These are phyloP conservation scores for Drepana falcataria DNA, from an alignment of 2,888 invertebrate species.

Conservation along the genomic window DNA sequence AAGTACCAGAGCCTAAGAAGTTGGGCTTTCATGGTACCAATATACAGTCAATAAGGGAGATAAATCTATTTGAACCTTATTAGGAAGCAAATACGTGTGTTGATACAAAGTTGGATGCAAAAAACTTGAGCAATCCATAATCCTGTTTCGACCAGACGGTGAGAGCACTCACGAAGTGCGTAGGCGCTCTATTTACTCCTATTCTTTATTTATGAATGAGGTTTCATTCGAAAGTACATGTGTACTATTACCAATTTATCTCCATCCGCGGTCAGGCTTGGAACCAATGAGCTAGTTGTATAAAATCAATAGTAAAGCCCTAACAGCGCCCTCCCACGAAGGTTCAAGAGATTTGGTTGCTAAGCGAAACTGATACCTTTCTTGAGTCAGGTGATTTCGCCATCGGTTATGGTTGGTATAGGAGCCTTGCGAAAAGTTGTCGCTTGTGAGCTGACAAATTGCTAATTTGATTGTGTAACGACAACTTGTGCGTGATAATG, in stretches of 20 bases:
- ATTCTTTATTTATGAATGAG: constrained; percentile 19
- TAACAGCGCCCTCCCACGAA: neutral
- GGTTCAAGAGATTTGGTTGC: constrained; percentile 1
- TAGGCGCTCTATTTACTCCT: constrained; percentile 14
- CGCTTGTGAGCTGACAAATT: neutral
- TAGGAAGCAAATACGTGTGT: neutral
- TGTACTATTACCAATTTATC: neutral
- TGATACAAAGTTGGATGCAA: neutral
- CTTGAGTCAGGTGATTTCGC: neutral
- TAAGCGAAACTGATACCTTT: constrained; percentile 24
- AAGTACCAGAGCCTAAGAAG: no score
- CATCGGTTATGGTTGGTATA: neutral
- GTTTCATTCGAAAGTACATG: constrained; percentile 20
- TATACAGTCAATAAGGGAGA: neutral
- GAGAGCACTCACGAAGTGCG: constrained; percentile 13
- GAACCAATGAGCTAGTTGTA: neutral
- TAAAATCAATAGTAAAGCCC: neutral
- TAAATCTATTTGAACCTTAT: neutral
- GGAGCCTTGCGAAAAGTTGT: neutral
- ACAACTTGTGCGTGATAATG: no score
- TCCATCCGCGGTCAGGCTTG: neutral
- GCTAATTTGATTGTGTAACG: neutral
- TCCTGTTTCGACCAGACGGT: constrained; percentile 4
- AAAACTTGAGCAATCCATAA: neutral
- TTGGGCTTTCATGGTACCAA: neutral